Base-by-base conservation (phyloP, 2,888 invertebrate species). In the Camptogramma bilineatum region DNA sequence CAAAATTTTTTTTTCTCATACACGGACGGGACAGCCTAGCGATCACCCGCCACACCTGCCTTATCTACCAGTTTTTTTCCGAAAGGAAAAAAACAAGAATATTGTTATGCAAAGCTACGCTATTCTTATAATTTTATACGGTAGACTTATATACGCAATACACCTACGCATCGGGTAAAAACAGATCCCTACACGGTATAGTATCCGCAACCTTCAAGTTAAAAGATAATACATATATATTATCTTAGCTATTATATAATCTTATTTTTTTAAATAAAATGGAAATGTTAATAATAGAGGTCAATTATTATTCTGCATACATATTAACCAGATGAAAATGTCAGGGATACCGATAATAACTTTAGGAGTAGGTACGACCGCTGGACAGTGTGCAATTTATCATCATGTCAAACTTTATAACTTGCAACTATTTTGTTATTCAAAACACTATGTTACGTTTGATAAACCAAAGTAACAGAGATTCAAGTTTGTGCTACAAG, bases 281-380 rank as follows among this genome's bases (percentile, higher is more conserved):
- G 13, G 34, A 39, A n/a, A 39, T 39, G 13, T 39, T 39, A 39
- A 39, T 39, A 13, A 39, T 13, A 13, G 34, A 1, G 13, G 34
- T 13, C 34, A 39, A 39, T n/a, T n/a, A n/a, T n/a, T n/a, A n/a
- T 39, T 39, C 28, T 28, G 34, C 34, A 39, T 55, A 34, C 34
- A 55, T 55, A 48, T 34, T 55, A 34, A 55, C 19, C 28, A 58
- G 44, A 48, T 44, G 28, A 73, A 84, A 84, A 83, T 82, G 82
- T 82, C 84, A 84, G 79, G 80, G 82, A 76, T 80, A 71, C 73
- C 65, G 75, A 72, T 76, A 72, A 72, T 71, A 51, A 16, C 24
- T 17, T 28, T 2, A 44, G 18, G 10, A 10, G 18, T 52, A 50
- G 17, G 34, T 21, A 42, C 24, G 7, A 17, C 16, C 7, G 24